A percentile compares a stretch with the other conserved stretches of the same genome.
These are phyloP conservation scores for Oligia latruncula DNA, from an alignment of 2,888 invertebrate species.

Conservation along the genomic window DNA sequence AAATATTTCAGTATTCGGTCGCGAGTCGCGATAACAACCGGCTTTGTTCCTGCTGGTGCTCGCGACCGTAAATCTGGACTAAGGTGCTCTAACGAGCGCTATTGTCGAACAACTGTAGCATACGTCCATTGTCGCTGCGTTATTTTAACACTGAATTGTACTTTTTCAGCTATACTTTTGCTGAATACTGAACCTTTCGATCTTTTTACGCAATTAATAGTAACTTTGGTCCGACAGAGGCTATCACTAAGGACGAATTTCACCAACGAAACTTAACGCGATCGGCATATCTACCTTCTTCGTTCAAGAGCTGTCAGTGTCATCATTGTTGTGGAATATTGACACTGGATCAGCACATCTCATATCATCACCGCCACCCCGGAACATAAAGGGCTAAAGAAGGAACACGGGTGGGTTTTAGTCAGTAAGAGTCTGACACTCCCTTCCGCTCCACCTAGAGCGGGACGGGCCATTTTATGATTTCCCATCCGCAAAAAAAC, in stretches of 20 bases:
- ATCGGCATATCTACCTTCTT: too few species aligned
- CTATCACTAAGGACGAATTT: background rate
- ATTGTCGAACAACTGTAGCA: conserved; percentile 70
- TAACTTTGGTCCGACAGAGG: background rate
- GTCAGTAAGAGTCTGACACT: too few species aligned
- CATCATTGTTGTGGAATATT: background rate
- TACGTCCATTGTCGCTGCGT: conserved; percentile 60
- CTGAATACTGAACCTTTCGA: background rate
- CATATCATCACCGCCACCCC: too few species aligned
- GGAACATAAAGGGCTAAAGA: too few species aligned
- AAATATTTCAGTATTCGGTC: conserved; percentile 51
- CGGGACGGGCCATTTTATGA: too few species aligned
- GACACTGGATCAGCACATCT: background rate
- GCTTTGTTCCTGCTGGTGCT: conserved; percentile 75
- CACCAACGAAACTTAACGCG: background rate
- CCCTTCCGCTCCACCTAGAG: too few species aligned
- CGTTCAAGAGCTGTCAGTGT: background rate
- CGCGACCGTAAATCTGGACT: conserved; percentile 79
- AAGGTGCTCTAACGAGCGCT: conserved; percentile 77
- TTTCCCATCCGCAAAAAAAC: too few species aligned
- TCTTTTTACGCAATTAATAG: background rate
- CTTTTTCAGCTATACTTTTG: background rate
- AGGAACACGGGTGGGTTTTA: too few species aligned
- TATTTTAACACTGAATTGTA: conserved; percentile 24
- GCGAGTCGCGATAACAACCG: conserved; percentile 75